Evolutionary conservation across 2,797 vertebrate genomes (phyloP).

Genomic region (Notolabrus celidotus): DNA sequence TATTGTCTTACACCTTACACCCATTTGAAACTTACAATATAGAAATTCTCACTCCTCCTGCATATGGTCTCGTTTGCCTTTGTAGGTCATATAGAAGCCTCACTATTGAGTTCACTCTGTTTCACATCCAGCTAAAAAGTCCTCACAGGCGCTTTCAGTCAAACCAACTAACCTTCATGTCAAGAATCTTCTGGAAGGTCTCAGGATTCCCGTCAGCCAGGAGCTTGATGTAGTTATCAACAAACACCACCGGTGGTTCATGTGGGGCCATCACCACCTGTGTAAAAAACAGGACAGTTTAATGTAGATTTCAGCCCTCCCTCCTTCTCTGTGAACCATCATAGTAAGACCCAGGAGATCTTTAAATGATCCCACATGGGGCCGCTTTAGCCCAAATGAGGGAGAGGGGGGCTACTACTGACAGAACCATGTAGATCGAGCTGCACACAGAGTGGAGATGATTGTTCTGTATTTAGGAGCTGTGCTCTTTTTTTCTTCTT

Average conservation of each 20-base stretch:
- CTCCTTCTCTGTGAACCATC: conserved; percentile 57
- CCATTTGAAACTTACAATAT: too few species aligned
- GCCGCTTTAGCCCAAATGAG: conserved; percentile 46
- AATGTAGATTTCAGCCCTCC: conserved; percentile 36
- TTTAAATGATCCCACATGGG: conserved; percentile 80
- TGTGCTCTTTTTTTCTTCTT: conserved; percentile 15
- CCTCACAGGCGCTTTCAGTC: background rate
- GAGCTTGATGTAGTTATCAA: conserved; percentile 99
- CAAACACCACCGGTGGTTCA: conserved; percentile 94
- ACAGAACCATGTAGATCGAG: conserved; percentile 48
- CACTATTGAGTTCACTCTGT: too few species aligned
- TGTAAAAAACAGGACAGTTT: conserved; percentile 47
- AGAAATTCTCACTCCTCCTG: too few species aligned
- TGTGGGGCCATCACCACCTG: conserved; percentile 99
- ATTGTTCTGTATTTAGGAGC: conserved; percentile 68
- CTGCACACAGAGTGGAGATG: conserved; percentile 60
- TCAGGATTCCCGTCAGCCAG: conserved; percentile 95
- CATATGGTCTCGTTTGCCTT: too few species aligned
- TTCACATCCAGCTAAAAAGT: too few species aligned
- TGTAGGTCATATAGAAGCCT: too few species aligned
- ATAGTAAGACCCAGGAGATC: conserved; percentile 49
- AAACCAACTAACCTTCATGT: conserved; percentile 93
- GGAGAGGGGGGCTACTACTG: conserved; percentile 34
- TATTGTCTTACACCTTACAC: too few species aligned
- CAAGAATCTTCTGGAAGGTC: conserved; percentile 99